A percentile compares a stretch with the other conserved stretches of the same genome.
Evolutionary conservation across 2,797 vertebrate species (phyloP).

Genomic region (Pseudochromis fuscus): DNA sequence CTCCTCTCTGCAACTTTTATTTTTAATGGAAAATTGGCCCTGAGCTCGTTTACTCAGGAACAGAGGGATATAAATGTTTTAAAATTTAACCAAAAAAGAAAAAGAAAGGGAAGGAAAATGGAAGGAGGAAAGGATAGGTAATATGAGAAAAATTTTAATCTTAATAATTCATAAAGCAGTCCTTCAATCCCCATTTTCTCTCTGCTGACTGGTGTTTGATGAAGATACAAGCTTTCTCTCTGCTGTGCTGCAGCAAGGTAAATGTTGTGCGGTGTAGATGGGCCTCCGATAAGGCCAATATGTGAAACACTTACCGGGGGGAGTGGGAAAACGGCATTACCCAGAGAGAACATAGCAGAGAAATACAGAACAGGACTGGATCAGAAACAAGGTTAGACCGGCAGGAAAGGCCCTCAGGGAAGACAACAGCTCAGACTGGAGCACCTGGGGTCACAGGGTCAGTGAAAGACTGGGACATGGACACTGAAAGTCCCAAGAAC

Average conservation of each 20-base stretch:
- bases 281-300: slow-evolving; percentile 75
- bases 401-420: slow-evolving; percentile 66
- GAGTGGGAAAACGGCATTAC: slow-evolving; percentile 68
- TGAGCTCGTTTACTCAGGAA: slow-evolving; percentile 86
- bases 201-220: slow-evolving; percentile 87
- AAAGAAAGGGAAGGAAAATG: slow-evolving; percentile 77
- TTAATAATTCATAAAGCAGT: slow-evolving; percentile 91
- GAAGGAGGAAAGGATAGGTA: slow-evolving; percentile 84
- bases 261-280: slow-evolving; percentile 76
- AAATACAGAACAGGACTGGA: slow-evolving; percentile 45
- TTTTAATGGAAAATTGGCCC: slow-evolving; percentile 90
- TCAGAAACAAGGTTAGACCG: slow-evolving; percentile 78
- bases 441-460: slow-evolving; percentile 58
- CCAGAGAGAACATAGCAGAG: slow-evolving; percentile 53
- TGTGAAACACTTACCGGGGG: slow-evolving; percentile 68
- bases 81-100: slow-evolving; percentile 83
- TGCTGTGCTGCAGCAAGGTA: slow-evolving; percentile 76
- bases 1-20: slow-evolving; percentile 86
- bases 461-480: slow-evolving; percentile 31
- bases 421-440: slow-evolving; percentile 63
- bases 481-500: slow-evolving; percentile 23
- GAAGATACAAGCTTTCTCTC: slow-evolving; percentile 86
- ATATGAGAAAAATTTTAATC: slow-evolving; percentile 90
- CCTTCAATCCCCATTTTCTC: slow-evolving; percentile 82
- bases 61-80: slow-evolving; percentile 90